Base-by-base conservation (phyloP, 2,797 vertebrate genomes). In the Nothura maculosa region DNA sequence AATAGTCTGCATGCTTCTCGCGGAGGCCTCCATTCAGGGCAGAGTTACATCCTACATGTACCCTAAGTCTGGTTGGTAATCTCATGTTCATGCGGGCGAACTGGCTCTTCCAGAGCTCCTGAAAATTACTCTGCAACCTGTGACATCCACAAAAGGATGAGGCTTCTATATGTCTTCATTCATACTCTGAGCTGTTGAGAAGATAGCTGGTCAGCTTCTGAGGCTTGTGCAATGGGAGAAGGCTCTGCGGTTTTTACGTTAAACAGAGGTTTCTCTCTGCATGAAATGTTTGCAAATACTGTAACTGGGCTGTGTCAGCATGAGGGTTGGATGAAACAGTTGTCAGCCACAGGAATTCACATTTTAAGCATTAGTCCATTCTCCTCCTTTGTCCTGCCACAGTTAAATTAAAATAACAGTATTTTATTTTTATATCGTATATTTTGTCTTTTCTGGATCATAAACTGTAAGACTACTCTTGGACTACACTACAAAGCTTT, bases 1-100 rank as follows among this genome's bases (percentile, higher is more conserved):
- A 91, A 67, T 68, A 81, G 70, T 50, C 85, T 86, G 55, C 42
- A 40, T 55, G 4, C 87, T 93, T 94, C 89, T 91, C 63, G 80
- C 69, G 63, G 84, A 94, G 69, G 60, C 79, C 82, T 83, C 63
- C 36, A 11, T 22, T 54, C 45, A 81, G 87, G 90, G n/a, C 92
- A 55, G 1, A 28, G 85, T 32, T 81, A 73, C 82, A 84, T 75
- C 92, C 93, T 77, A 79, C 47, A 24, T 11, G 12, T 3, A 34
- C n/a, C n/a, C 6, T 30, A 68, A 42, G 70, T 28, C 90, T 47
- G 75, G 66, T 13, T 85, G 86, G 79, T 78, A 48, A 24, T 48
- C 47, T 75, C 16, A 9, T 42, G 81, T 89, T 89, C 54, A 45
- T 3, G 12, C 7, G 32, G 62, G 58, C 85, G 38, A 66, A 60